Evolutionary conservation across 2,797 vertebrate genomes (phyloP).

Genomic region (Sebastiscus albofasciatus): DNA sequence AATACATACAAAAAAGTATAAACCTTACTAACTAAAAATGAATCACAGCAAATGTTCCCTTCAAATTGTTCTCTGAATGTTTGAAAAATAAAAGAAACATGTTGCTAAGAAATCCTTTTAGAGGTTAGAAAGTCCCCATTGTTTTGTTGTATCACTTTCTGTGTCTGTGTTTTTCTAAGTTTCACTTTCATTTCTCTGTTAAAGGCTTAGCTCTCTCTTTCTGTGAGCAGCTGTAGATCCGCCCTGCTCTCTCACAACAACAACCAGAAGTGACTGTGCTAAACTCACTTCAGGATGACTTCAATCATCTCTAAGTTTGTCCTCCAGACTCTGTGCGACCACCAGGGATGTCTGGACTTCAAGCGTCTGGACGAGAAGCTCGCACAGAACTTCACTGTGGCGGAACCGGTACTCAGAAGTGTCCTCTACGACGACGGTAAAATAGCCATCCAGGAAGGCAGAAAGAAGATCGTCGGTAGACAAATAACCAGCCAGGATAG

Average conservation of each 20-base stretch:
- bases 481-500: conserved; percentile 37
- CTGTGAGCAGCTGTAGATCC: background rate
- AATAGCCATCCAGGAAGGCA: conserved; percentile 53
- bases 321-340: conserved; percentile 63
- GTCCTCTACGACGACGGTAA: conserved; percentile 64
- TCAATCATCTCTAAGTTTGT: conserved; percentile 36
- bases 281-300: conserved; percentile 44
- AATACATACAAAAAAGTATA: too few species aligned
- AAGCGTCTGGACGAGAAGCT: conserved; percentile 49
- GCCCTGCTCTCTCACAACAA: background rate
- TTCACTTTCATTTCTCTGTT: conserved; percentile 45
- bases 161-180: background rate
- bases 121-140: background rate
- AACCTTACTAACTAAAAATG: too few species aligned
- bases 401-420: conserved; percentile 10
- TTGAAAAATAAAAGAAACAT: background rate
- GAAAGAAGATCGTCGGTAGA: background rate
- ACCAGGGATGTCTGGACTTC: conserved; percentile 73
- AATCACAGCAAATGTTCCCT: too few species aligned
- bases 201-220: too few species aligned
- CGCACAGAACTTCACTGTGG: conserved; percentile 22
- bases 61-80: background rate
- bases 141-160: background rate
- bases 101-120: too few species aligned
- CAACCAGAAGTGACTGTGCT: fast-evolving